Conservation (phyloP, 2,888 invertebrate species). For the Drosophila affinis region DNA sequence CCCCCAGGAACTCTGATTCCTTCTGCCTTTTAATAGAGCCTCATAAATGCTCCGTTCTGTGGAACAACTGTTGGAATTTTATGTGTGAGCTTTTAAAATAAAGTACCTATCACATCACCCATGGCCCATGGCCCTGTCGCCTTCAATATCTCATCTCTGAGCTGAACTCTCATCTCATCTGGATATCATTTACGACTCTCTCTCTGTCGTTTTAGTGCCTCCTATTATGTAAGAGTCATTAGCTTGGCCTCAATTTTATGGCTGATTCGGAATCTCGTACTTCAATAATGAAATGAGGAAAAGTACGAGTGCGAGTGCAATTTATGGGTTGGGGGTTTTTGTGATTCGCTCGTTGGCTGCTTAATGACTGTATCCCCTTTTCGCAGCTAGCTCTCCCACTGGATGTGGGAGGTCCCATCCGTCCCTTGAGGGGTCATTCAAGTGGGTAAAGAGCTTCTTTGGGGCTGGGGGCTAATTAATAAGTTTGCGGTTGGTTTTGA, state of each 20-base stretch:
- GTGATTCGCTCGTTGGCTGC: constrained; percentile 53
- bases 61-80: constrained; percentile 20
- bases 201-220: constrained; percentile 61
- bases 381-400: background rate
- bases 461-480: constrained; percentile 39
- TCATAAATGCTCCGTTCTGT: constrained; percentile 3
- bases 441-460: constrained; percentile 20
- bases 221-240: constrained; percentile 65
- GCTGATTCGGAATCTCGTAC: constrained; percentile 36
- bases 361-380: constrained; percentile 55
- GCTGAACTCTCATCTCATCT: constrained; percentile 31
- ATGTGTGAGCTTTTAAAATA: constrained; percentile 41
- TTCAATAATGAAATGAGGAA: constrained; percentile 32
- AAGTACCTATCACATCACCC: constrained; percentile 13
- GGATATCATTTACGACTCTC: constrained; percentile 63
- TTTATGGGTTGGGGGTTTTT: constrained; percentile 44
- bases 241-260: constrained; percentile 60
- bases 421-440: constrained; percentile 21
- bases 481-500: constrained; percentile 3
- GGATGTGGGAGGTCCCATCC: background rate
- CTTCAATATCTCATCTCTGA: no score
- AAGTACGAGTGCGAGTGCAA: constrained; percentile 20
- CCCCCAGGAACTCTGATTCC: background rate
- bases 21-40: constrained; percentile 2
- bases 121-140: no score